Base-by-base conservation (phyloP, 2,888 invertebrate species). In the Cheilosia vernalis region DNA sequence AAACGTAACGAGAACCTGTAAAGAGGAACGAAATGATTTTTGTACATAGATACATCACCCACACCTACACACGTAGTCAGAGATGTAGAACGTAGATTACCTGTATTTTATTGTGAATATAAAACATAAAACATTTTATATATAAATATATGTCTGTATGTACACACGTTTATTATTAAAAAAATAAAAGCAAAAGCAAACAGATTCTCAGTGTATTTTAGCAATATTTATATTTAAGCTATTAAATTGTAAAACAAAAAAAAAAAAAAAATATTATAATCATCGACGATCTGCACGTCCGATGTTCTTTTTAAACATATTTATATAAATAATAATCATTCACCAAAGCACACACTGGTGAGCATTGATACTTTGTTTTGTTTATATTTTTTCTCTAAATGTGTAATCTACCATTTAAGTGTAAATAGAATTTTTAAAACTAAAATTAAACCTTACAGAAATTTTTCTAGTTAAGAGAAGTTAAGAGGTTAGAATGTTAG, bases 121-220 rank as follows among this genome's bases (percentile, higher is more conserved):
- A 55, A 63, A 70, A 70, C 72, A 37, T 42, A 84, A 49, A 69
- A 69, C 37, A 80, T 64, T 76, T 80, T 76, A 70, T 84, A 80
- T 78, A 87, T 55, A 84, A 60, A 64, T 51, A 56, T 74, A 61
- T 56, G 42, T 64, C 53, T 69, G 58, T 64, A 63, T 78, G 63
- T 76, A 80, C 74, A 80, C 69, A 69, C 74, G 67, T 69, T 37
- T 37, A 37, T 37, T 37, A 37, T 37, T 37, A 37, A 30, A 30
- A 37, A 37, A 37, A 67, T 76, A 83, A 66, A 85, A 61, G 30
- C 60, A 70, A 49, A 85, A 70, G 47, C 64, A 64, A 55, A 85
- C 37, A 37, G 70, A 77, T 70, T 87, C 84, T 87, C 84, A 87
- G 87, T 87, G 87, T 87, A 87, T 87, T 86, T 87, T 87, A 87